These are phyloP conservation scores for Tenthredo scrophulariae DNA, from an alignment of 2,888 invertebrate species.

Conservation along the genomic window DNA sequence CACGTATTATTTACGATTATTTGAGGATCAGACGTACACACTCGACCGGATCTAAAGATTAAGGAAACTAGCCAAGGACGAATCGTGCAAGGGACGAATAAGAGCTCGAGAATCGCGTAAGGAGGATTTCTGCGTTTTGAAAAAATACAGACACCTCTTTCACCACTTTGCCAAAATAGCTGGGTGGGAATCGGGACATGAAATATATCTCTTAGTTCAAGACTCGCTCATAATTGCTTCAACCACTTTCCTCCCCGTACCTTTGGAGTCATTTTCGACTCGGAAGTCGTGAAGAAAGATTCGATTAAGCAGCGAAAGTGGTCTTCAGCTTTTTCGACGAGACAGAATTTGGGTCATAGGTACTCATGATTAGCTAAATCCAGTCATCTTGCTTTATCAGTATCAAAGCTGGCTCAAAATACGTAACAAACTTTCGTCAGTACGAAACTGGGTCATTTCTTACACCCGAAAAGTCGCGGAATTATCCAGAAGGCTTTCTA, in stretches of 20 bases:
- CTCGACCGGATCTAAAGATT: conserved; percentile 37
- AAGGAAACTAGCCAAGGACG: not conserved
- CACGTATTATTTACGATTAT: conserved; percentile 33
- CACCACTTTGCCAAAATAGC: conserved; percentile 5
- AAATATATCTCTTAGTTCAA: not conserved
- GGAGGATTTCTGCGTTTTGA: not conserved
- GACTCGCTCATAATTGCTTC: conserved; percentile 2
- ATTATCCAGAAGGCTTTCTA: conserved; percentile 36
- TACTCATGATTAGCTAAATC: not conserved
- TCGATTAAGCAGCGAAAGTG: not conserved
- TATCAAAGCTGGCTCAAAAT: not conserved
- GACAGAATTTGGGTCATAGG: not conserved
- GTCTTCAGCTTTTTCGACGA: not conserved
- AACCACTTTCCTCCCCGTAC: not conserved
- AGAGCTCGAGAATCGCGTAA: not conserved
- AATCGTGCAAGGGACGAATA: not conserved
- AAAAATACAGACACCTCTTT: conserved; percentile 16
- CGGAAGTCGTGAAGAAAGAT: not conserved
- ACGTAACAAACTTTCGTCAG: not conserved
- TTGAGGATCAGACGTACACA: conserved; percentile 28
- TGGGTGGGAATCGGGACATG: not conserved
- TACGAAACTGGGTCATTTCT: conserved; percentile 20
- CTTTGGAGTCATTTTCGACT: not conserved
- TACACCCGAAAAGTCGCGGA: conserved; percentile 35
- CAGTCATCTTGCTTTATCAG: not conserved